Conservation (phyloP, 2,797 vertebrate genomes). For the Thaleichthys pacificus region DNA sequence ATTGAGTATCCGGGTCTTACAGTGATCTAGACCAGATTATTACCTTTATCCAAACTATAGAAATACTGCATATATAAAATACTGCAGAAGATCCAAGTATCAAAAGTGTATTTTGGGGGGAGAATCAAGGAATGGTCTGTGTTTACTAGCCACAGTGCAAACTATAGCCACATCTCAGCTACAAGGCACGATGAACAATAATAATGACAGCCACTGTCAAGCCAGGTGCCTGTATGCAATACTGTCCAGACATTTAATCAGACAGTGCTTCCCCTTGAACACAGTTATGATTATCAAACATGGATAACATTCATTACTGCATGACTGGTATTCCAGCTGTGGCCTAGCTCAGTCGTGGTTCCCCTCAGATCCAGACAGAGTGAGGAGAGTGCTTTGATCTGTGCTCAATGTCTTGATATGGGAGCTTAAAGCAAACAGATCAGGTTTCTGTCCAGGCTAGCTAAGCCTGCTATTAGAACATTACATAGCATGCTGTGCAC, state of each 20-base stretch:
- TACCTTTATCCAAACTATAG: too few species aligned
- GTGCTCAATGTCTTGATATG: constrained; percentile 12
- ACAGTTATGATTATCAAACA: constrained; percentile 42
- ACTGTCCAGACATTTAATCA: constrained; percentile 40
- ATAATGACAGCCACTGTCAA: background rate
- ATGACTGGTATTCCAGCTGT: constrained; percentile 23
- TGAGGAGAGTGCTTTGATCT: constrained; percentile 36
- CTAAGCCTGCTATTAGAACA: constrained; percentile 16
- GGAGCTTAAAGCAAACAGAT: constrained; percentile 28
- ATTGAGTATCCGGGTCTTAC: background rate
- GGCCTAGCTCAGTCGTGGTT: constrained; percentile 30
- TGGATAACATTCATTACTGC: constrained; percentile 50
- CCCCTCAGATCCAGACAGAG: constrained; percentile 28
- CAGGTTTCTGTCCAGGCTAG: constrained; percentile 7
- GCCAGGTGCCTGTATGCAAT: constrained; percentile 21
- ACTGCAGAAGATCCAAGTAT: too few species aligned
- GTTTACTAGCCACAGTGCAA: too few species aligned
- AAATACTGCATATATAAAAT: too few species aligned
- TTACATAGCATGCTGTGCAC: constrained; percentile 25
- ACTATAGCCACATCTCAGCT: too few species aligned
- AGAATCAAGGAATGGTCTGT: too few species aligned
- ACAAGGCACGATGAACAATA: background rate
- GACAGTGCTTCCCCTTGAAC: background rate
- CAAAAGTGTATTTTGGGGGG: too few species aligned
- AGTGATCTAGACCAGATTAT: too few species aligned